Evolutionary conservation across 30 jellyfish, hydroid and myxozoan genomes (phyloP).

Genomic region (Phacellophora camtschatica): DNA sequence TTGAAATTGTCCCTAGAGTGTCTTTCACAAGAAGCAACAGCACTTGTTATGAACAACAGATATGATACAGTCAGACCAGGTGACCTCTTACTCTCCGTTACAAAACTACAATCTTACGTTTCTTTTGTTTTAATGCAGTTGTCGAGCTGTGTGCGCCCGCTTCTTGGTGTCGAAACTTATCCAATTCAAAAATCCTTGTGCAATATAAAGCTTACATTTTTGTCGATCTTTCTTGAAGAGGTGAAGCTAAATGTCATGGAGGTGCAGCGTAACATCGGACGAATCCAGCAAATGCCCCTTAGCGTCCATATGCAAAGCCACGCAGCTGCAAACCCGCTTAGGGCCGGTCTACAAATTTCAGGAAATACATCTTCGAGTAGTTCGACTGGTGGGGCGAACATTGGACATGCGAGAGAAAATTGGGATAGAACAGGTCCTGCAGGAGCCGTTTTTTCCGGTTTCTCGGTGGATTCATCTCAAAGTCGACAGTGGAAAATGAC

Average conservation of each 20-base stretch:
- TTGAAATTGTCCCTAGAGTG: not conserved
- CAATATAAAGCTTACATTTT: not conserved
- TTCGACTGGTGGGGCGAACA: not conserved
- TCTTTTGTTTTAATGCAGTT: not conserved
- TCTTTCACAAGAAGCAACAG: not conserved
- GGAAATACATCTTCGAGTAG: not conserved
- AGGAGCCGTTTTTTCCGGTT: not conserved
- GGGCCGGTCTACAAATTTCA: not conserved
- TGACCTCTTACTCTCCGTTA: not conserved
- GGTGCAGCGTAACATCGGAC: not conserved
- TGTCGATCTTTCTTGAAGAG: not conserved
- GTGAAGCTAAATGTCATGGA: not conserved
- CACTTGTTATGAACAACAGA: not conserved
- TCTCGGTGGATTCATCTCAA: not conserved
- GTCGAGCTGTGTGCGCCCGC: not conserved
- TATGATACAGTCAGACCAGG: not conserved
- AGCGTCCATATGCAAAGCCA: not conserved
- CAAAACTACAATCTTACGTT: not conserved
- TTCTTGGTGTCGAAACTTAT: not conserved
- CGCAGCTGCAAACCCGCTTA: not conserved
- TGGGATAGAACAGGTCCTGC: not conserved
- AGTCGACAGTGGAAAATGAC: not conserved
- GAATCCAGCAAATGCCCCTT: not conserved
- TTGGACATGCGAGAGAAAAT: not conserved
- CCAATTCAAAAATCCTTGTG: not conserved